Base-by-base conservation (phyloP, 2,797 vertebrate genomes). In the Coracias cyanogaster region DNA sequence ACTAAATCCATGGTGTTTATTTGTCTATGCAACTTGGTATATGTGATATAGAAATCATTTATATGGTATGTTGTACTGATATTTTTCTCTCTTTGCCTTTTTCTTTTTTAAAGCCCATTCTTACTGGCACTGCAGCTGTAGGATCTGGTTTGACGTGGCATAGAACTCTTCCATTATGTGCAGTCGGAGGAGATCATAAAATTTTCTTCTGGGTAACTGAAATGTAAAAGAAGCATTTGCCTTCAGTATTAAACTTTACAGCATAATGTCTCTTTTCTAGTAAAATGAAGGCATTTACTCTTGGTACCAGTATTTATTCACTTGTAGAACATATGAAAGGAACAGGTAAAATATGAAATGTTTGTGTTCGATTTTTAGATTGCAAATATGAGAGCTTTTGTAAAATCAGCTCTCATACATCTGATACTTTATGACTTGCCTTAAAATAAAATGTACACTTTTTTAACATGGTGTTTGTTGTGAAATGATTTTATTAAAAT, bases 121-220 rank as follows among this genome's bases (percentile, higher is more conserved):
- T 98, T 90, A 97, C 98, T 91, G 99, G 99, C 72, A 99, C 98
- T 12, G 98, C 98, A 66, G 66, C 98, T 1, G 98, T 99, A 41
- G 99, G 99, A 91, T 99, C 99, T 24, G 99, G 99, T 80, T 98
- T 99, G 83, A 99, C 99, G 86, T 99, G 99, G 99, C 99, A 99
- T 61, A 98, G 98, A 94, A 99, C 98, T 17, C 98, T 99, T 72
- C 99, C 99, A 7, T 97, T 99, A 39, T 99, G 99, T 79, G 99
- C 98, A 78, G 98, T 99, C 0, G 99, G 99, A 62, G 98, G 99
- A 67, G 99, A 99, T 96, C 98, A 99, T 97, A 99, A 99, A 95
- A 98, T 99, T 66, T 98, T 98, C 69, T 99, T 99, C 91, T 99
- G 99, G 99, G 98, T 99, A 98, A 99, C 99, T 12, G 99, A 99